Evolutionary conservation across 2,888 invertebrate genomes (phyloP).

Genomic region (Mongoloraphidia duomilia): DNA sequence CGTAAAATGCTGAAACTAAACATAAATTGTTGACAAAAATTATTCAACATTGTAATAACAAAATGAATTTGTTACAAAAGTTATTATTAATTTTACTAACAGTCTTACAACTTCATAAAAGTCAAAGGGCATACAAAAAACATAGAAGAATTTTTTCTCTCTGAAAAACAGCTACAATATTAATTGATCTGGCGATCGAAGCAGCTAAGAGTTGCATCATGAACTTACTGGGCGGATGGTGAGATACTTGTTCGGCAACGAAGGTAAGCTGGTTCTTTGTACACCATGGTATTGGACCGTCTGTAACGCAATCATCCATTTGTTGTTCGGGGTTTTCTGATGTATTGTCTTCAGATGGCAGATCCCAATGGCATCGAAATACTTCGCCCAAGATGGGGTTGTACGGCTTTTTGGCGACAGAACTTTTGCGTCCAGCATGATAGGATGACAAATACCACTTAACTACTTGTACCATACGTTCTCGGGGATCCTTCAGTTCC

Average conservation of each 20-base stretch:
- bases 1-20: slow-evolving; percentile 95
- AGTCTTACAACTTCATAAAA: slow-evolving; percentile 5
- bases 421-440: slow-evolving; percentile 93
- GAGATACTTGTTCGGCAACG: slow-evolving; percentile 96
- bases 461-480: slow-evolving; percentile 87
- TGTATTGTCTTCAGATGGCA: slow-evolving; percentile 26
- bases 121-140: not conserved
- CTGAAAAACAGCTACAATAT: too few relatives aligned
- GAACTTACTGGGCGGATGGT: slow-evolving; percentile 85
- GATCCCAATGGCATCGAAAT: slow-evolving; percentile 79
- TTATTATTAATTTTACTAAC: not conserved
- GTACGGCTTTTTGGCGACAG: slow-evolving; percentile 97
- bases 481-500: slow-evolving; percentile 69
- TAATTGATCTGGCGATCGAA: not conserved
- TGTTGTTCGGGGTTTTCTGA: slow-evolving; percentile 6
- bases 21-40: slow-evolving; percentile 12
- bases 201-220: not conserved
- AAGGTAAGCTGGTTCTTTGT: slow-evolving; percentile 77
- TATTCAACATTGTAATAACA: not conserved
- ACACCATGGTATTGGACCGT: slow-evolving; percentile 89
- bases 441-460: slow-evolving; percentile 97
- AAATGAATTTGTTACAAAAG: not conserved
- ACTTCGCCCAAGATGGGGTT: slow-evolving; percentile 96
- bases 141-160: not conserved
- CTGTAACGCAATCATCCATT: slow-evolving; percentile 33